Base-by-base conservation (phyloP, 2,113 vertebrate genomes). In the Plecturocebus donacophilus region DNA sequence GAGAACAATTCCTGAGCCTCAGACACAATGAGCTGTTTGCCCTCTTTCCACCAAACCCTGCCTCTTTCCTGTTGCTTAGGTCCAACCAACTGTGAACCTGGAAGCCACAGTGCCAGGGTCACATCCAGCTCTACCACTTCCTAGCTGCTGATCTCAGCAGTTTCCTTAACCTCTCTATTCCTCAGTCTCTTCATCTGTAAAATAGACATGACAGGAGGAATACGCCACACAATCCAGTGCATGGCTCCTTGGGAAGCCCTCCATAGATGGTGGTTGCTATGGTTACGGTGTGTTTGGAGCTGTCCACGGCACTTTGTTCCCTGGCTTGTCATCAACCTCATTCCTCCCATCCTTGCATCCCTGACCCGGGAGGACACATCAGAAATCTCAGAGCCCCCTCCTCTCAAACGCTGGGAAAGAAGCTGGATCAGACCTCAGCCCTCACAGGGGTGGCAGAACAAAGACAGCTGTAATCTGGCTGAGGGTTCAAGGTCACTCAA, bases 101-200 rank as follows among this genome's bases (percentile, higher is more conserved):
- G 79, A 38, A 81, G 66, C 79, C 81, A 42, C 70, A 25, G 27
- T 40, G 64, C 49, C 66, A 13, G 0, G n/a, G 35, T 56, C 68
- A 52, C 87, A 64, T 8, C 77, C 47, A 68, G 47, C 61, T 45
- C 56, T 81, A 82, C 79, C n/a, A 0, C 11, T 42, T 52, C 76
- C 90, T 40, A 7, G 30, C 49, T 89, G 35, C 45, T 3, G 8
- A 35, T 6, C 84, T 87, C 86, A 23, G 77, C 42, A 5, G 6
- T 54, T 77, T 40, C 6, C 35, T 82, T 68, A 64, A 40, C 35
- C 14, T 61, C 38, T 45, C 17, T 6, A 1, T 32, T 47, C 17
- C 89, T 81, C 92, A 40, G 93, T 91, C 83, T 93, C 83, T 52
- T 56, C 83, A 35, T 75, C 76, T 47, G 40, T 56, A 40, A 77